phyloP scores from a whole-genome alignment of 2,888 invertebrate genomes.

The Bellardia pandia region DNA sequence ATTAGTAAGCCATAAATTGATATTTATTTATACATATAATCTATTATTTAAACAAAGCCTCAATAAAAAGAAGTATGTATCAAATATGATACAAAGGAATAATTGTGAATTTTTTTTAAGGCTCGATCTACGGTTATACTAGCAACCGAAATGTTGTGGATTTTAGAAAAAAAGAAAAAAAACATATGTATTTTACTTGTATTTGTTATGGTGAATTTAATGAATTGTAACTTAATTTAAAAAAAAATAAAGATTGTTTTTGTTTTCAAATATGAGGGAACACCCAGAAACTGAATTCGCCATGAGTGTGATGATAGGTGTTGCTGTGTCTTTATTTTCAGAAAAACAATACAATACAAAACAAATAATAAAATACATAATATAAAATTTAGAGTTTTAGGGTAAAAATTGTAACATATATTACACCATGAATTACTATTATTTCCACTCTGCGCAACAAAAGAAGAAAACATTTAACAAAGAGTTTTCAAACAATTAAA shows the following conservation, averaged over 20 bases:
- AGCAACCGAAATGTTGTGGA: slow-evolving; percentile 19
- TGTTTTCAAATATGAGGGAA: slow-evolving; percentile 53
- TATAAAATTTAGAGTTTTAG: slow-evolving; percentile 31
- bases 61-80: no score
- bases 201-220: slow-evolving; percentile 46
- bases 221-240: slow-evolving; percentile 45
- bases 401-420: slow-evolving; percentile 58
- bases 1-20: no score
- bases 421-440: slow-evolving; percentile 54
- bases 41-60: no score
- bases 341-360: slow-evolving; percentile 10
- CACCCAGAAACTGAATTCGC: slow-evolving; percentile 69
- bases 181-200: background rate
- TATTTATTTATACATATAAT: no score
- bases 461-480: slow-evolving; percentile 46
- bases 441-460: background rate
- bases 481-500: slow-evolving; percentile 46
- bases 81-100: no score
- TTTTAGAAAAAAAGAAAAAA: background rate
- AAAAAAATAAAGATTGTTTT: slow-evolving; percentile 31
- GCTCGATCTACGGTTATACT: no score
- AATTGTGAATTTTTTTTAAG: no score
- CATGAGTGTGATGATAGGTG: slow-evolving; percentile 44
- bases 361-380: background rate
- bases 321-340: slow-evolving; percentile 52